Conservation (phyloP, 2,113 vertebrate species). For the Sardina pilchardus region DNA sequence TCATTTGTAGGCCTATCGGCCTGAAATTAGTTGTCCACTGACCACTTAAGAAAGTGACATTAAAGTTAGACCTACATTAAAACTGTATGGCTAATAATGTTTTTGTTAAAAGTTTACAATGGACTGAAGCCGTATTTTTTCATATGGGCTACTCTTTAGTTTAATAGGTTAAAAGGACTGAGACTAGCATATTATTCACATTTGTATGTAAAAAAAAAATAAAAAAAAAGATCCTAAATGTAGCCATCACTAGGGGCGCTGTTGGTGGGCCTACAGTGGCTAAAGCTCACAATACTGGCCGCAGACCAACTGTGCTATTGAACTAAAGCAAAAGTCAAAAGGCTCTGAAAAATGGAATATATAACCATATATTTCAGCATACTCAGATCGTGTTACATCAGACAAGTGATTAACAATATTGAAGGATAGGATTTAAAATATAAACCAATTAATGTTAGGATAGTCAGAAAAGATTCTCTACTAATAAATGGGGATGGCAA, state of each 20-base stretch:
- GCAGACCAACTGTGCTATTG: background rate
- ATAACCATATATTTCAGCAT: background rate
- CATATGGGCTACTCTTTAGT: background rate
- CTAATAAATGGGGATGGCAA: background rate
- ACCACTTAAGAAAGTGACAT: background rate
- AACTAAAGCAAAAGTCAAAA: background rate
- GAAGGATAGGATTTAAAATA: background rate
- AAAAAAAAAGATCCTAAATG: background rate
- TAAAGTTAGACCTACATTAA: background rate
- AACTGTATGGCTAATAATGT: background rate
- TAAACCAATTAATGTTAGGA: background rate
- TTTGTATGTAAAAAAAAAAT: background rate
- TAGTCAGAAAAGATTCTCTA: background rate
- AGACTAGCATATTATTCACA: background rate
- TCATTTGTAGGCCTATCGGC: background rate
- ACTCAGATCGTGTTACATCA: background rate
- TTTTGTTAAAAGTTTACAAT: background rate
- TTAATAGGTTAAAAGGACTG: background rate
- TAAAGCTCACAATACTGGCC: background rate
- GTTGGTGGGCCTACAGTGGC: background rate
- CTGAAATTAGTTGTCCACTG: background rate
- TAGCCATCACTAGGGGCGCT: background rate
- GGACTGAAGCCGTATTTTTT: background rate
- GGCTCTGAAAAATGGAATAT: background rate
- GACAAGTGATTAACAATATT: background rate